phyloP scores from a whole-genome alignment of 1,140 invertebrate genomes.

The Drosophila oshimai region DNA sequence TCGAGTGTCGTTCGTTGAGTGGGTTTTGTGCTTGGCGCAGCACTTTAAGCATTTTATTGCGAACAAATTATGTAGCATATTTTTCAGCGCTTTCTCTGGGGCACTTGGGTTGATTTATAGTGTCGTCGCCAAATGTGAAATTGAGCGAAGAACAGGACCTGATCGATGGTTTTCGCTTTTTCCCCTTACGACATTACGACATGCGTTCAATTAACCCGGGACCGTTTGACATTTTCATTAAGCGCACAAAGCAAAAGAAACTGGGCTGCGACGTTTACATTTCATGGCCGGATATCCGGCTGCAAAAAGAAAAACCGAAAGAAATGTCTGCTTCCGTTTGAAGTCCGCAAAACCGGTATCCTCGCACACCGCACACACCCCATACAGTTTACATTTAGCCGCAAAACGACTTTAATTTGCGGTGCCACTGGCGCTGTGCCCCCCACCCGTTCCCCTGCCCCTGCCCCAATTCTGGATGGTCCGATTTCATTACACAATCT shows the following conservation, averaged over 20 bases:
- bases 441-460: not conserved
- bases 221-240: constrained; percentile 70
- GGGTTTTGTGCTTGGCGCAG: constrained; percentile 53
- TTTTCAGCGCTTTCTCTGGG: constrained; percentile 30
- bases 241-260: constrained; percentile 24
- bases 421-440: constrained; percentile 38
- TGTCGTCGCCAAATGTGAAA: constrained; percentile 58
- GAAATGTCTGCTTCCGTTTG: constrained; percentile 72
- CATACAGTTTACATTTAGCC: constrained; percentile 51
- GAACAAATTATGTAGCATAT: constrained; percentile 77
- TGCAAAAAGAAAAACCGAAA: constrained; percentile 55
- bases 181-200: constrained; percentile 18
- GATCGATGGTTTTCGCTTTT: constrained; percentile 41
- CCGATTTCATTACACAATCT: constrained; percentile 77
- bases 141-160: constrained; percentile 51
- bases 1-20: constrained; percentile 28
- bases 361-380: constrained; percentile 11
- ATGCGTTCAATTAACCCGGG: constrained; percentile 63
- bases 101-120: constrained; percentile 51
- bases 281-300: constrained; percentile 69
- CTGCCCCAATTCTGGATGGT: constrained; percentile 17
- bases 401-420: constrained; percentile 78
- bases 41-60: constrained; percentile 73
- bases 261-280: constrained; percentile 63
- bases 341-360: constrained; percentile 43